Evolutionary conservation across 2,113 vertebrate species (phyloP), one percentile per base, ranked within the genome.

Genomic region (Camelus bactrianus): DNA sequence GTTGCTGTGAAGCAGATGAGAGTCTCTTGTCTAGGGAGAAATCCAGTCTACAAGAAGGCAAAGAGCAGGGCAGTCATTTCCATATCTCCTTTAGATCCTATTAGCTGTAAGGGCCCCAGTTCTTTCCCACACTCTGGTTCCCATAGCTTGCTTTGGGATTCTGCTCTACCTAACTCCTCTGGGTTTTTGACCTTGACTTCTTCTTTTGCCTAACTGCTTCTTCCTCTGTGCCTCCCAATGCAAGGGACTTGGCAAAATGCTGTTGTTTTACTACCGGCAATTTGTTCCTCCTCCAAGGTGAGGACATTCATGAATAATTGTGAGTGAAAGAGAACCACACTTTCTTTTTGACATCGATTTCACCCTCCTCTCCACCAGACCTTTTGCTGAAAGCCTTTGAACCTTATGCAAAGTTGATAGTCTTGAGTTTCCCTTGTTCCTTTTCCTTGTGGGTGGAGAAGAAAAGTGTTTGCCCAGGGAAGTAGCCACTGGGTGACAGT

Each of bases 271-370:
- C 52, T 64, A 28, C 32, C 19, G 93, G 28, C 6, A 77, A 60
- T 85, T 80, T 38, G 4, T 72, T 75, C 24, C 89, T 70, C 42
- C 62, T 86, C 11, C 50, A 91, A 93, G 24, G 26, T 84, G 64
- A 92, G n/a, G 62, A 50, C n/a, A 76, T 95, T 95, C 3, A 16
- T 80, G 32, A 93, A 88, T 83, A 83, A 85, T 22, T 69, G 20
- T 72, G 54, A 81, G 14, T 64, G 52, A 94, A 85, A 89, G 32
- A 38, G 73, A 85, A 84, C 48, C 5, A 2, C 20, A 67, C 14
- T 76, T 93, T 77, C 35, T 86, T 91, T 80, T 58, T 60, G 20
- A 56, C 72, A 38, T 10, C 73, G 16, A 58, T 73, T 92, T 30
- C 30, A 38, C 28, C n/a, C 4, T 84, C 52, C 6, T 72, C 17